phyloP scores from a whole-genome alignment of 2,113 vertebrate species.

The Amblyopsis rosae region DNA sequence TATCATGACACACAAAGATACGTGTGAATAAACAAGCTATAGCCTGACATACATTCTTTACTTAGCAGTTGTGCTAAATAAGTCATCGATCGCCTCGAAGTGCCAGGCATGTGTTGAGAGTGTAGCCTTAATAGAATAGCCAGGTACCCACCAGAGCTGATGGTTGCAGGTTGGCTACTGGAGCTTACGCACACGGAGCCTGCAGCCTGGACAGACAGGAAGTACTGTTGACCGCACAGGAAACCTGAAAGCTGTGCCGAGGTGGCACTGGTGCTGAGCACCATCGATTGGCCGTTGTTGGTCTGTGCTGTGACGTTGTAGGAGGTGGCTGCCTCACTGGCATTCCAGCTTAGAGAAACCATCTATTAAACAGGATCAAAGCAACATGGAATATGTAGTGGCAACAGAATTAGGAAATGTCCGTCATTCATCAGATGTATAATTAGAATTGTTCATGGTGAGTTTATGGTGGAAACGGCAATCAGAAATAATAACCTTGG shows the following conservation, averaged over 20 bases:
- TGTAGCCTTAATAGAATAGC: not conserved
- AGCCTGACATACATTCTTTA: too few species aligned
- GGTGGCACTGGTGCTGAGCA: slow-evolving; percentile 63
- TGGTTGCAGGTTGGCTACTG: slow-evolving; percentile 42
- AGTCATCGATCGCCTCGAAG: too few species aligned
- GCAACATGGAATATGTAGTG: not conserved
- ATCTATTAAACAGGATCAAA: slow-evolving; percentile 33
- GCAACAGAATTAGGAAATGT: not conserved
- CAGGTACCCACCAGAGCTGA: slow-evolving; percentile 69
- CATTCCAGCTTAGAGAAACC: slow-evolving; percentile 67
- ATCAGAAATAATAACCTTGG: slow-evolving; percentile 44
- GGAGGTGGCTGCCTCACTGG: slow-evolving; percentile 51
- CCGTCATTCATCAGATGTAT: too few species aligned
- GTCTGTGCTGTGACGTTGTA: slow-evolving; percentile 71
- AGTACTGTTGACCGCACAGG: slow-evolving; percentile 73
- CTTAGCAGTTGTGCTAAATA: too few species aligned
- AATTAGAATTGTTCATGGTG: too few species aligned
- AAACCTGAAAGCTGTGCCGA: slow-evolving; percentile 69
- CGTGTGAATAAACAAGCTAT: too few species aligned
- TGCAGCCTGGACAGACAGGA: slow-evolving; percentile 64
- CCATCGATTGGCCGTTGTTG: slow-evolving; percentile 47
- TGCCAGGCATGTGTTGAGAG: too few species aligned
- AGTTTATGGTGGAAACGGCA: not conserved
- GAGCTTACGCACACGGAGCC: slow-evolving; percentile 66
- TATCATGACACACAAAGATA: too few species aligned